Conservation (phyloP, 1,140 invertebrate species). For the Anastatus disparis region DNA sequence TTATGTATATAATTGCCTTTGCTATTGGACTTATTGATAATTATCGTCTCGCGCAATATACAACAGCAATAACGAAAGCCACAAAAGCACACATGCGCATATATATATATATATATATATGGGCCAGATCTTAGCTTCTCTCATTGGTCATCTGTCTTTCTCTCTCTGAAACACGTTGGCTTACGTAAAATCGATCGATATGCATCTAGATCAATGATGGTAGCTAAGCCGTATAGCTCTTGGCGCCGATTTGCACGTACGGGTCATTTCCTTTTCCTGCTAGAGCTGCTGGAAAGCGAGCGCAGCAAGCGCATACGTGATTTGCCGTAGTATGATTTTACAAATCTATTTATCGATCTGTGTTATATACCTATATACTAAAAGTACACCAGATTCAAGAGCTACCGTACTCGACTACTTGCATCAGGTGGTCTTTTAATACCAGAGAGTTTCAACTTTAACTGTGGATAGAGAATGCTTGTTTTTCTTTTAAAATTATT, state of each 20-base stretch:
- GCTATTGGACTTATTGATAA: slow-evolving; percentile 41
- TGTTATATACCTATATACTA: too few species aligned
- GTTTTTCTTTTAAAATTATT: too few species aligned
- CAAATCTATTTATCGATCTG: too few species aligned
- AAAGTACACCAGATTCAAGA: too few species aligned
- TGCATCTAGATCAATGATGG: slow-evolving; percentile 17
- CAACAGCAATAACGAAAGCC: not conserved
- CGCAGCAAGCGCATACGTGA: not conserved
- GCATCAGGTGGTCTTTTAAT: too few species aligned
- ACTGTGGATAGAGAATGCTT: too few species aligned
- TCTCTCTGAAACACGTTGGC: not conserved
- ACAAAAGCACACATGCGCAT: not conserved
- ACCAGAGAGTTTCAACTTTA: too few species aligned
- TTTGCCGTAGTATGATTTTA: not conserved
- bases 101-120: too few species aligned
- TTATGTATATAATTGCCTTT: too few species aligned
- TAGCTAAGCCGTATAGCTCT: not conserved
- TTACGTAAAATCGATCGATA: slow-evolving; percentile 28
- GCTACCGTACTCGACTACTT: too few species aligned
- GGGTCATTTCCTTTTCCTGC: slow-evolving; percentile 37
- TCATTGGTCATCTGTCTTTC: not conserved
- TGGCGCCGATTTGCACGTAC: slow-evolving; percentile 20
- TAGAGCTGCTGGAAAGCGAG: not conserved
- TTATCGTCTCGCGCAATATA: slow-evolving; percentile 27
- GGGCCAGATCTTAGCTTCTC: too few species aligned